phyloP scores from a whole-genome alignment of 2,888 invertebrate genomes.

The Cybosia mesomella region DNA sequence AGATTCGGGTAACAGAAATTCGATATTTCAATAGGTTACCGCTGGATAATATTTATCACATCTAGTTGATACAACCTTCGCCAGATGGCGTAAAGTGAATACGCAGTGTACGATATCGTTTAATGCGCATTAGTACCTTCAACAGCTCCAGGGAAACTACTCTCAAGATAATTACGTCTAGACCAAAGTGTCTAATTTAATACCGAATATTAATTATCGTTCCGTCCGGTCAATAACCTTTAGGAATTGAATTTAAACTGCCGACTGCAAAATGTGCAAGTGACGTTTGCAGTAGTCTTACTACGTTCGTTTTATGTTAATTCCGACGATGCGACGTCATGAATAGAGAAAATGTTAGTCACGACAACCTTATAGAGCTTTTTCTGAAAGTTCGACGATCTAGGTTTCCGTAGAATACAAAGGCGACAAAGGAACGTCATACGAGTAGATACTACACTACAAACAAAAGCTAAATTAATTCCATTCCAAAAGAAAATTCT shows the following conservation, averaged over 20 bases:
- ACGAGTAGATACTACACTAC: too few relatives aligned
- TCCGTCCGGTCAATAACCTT: conserved; percentile 36
- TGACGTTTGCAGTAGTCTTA: conserved; percentile 43
- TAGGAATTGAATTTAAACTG: conserved; percentile 37
- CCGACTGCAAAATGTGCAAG: conserved; percentile 38
- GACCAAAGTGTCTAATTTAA: conserved; percentile 55
- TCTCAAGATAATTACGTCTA: conserved; percentile 46
- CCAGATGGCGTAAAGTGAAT: not conserved
- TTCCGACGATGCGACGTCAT: conserved; percentile 27
- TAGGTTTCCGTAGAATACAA: not conserved
- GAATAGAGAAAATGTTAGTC: conserved; percentile 10
- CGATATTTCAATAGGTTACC: too few relatives aligned
- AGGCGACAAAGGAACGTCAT: not conserved
- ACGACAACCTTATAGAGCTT: not conserved
- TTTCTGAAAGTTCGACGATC: not conserved
- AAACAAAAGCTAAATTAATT: too few relatives aligned
- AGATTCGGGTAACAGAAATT: too few relatives aligned
- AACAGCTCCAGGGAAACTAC: conserved; percentile 24
- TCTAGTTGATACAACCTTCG: not conserved
- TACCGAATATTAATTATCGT: conserved; percentile 55
- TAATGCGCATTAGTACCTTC: not conserved
- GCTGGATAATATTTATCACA: not conserved
- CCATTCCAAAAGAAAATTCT: too few relatives aligned
- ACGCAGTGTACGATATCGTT: conserved; percentile 3
- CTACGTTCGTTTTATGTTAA: conserved; percentile 39